Evolutionary conservation across 2,113 vertebrate species (phyloP), one percentile per base, ranked within the genome.

Genomic region (Anseranas semipalmata): DNA sequence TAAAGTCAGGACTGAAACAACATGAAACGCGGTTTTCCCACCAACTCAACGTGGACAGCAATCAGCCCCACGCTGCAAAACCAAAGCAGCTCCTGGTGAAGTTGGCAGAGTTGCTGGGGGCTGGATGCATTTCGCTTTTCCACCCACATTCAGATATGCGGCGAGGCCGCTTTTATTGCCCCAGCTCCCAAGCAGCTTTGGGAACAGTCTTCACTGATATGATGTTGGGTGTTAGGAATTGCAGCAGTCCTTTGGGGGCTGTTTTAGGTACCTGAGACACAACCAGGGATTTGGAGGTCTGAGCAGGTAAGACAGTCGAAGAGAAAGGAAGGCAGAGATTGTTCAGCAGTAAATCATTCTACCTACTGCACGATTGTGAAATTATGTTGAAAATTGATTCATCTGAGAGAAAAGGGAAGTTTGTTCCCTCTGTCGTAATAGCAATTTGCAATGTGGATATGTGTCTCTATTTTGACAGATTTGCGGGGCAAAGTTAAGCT

Each of bases 401-500:
- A 70, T 89, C 62, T 65, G 83, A 95, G 87, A 50, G 70, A 90
- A 94, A 88, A 89, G 65, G 68, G 80, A 96, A 96, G 91, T 94
- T 96, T 82, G 85, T 70, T 95, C 91, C 83, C 72, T 89, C 84
- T 85, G 85, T 80, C 1, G 75, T 65, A 97, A 89, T 4, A 91
- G 84, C 93, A 95, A 87, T 95, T 90, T 96, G 95, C 88, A 75
- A 62, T 93, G 93, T 95, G 92, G 95, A 93, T 96, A 33, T 28
- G 37, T 19, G n/a, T 91, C 71, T 92, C 87, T 96, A 92, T 97
- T 97, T 96, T 96, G 97, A 97, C 96, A 97, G 92, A 91, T 83
- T 53, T 55, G 68, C 3, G 4, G 95, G 96, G 95, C 94, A 97
- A 96, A 97, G 97, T 95, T 91, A 97, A 96, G 87, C 91, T 75